Evolutionary conservation across 2,888 invertebrate species (phyloP).

Genomic region (Drosophila melanocephala): DNA sequence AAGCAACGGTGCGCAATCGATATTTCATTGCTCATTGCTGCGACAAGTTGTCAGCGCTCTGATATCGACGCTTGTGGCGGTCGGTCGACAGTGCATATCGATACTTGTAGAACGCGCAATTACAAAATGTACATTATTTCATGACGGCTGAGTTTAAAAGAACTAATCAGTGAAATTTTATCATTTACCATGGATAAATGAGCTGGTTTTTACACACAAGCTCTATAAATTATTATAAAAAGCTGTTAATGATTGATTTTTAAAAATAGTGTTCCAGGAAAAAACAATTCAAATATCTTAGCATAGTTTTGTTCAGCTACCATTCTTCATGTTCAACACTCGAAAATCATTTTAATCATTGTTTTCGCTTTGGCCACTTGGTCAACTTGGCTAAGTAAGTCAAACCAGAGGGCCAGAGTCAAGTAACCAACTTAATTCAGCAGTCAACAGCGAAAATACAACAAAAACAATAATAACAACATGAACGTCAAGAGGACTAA

Average conservation of each 20-base stretch:
- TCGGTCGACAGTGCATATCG: conserved; percentile 3
- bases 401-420: conserved; percentile 5
- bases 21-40: not conserved
- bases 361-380: not conserved
- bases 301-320: not conserved
- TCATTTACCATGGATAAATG: not conserved
- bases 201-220: not conserved
- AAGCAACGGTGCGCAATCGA: conserved; percentile 10
- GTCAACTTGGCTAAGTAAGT: not conserved
- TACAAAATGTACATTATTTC: not conserved
- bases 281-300: not conserved
- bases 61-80: conserved; percentile 24
- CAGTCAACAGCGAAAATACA: conserved; percentile 65
- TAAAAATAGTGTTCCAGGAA: not conserved
- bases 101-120: not conserved
- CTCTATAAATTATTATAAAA: not conserved
- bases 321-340: not conserved
- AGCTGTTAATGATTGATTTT: not conserved
- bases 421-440: conserved; percentile 78
- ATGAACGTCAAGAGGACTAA: conserved; percentile 31
- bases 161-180: not conserved
- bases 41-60: not conserved
- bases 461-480: conserved; percentile 29
- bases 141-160: not conserved
- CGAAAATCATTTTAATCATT: not conserved